Percentiles rank a stretch among this genome's conserved stretches.
Evolutionary conservation across 2,888 invertebrate species (phyloP).

Genomic region (Timandra comae): DNA sequence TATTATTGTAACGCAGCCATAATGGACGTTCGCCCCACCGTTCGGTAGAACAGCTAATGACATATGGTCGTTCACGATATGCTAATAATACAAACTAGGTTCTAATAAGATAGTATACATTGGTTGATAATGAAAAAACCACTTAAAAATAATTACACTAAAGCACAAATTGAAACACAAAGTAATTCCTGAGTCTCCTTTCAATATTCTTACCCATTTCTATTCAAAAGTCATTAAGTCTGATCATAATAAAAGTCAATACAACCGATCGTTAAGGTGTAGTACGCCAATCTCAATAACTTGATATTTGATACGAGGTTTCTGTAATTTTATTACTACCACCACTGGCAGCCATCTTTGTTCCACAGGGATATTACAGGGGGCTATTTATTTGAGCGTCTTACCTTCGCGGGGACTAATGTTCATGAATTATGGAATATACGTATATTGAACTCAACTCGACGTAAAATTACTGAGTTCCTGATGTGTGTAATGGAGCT

Average conservation of each 20-base stretch:
- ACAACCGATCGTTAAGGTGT: conserved; percentile 1
- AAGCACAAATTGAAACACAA: too few relatives aligned
- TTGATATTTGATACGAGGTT: conserved; percentile 12
- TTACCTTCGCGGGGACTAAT: conserved; percentile 33
- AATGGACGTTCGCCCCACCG: too few relatives aligned
- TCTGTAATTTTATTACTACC: conserved; percentile 16
- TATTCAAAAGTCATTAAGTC: not conserved
- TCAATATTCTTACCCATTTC: too few relatives aligned
- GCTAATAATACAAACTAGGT: too few relatives aligned
- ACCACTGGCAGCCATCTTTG: conserved; percentile 10
- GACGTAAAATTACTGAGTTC: conserved; percentile 22
- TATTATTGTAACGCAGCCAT: too few relatives aligned
- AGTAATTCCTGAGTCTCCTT: too few relatives aligned
- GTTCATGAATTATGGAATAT: conserved; percentile 50
- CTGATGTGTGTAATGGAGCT: conserved; percentile 6
- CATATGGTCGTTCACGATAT: too few relatives aligned
- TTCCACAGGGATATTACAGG: conserved; percentile 18
- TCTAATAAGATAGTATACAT: too few relatives aligned
- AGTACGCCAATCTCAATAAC: conserved; percentile 10
- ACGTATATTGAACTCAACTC: conserved; percentile 26
- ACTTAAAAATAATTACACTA: too few relatives aligned
- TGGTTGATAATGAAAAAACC: too few relatives aligned
- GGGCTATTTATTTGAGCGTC: conserved; percentile 23
- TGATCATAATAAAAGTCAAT: not conserved
- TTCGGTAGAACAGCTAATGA: too few relatives aligned